These are phyloP conservation scores for Watersipora subatra DNA, from an alignment of 1,140 invertebrate genomes.

Conservation along the genomic window DNA sequence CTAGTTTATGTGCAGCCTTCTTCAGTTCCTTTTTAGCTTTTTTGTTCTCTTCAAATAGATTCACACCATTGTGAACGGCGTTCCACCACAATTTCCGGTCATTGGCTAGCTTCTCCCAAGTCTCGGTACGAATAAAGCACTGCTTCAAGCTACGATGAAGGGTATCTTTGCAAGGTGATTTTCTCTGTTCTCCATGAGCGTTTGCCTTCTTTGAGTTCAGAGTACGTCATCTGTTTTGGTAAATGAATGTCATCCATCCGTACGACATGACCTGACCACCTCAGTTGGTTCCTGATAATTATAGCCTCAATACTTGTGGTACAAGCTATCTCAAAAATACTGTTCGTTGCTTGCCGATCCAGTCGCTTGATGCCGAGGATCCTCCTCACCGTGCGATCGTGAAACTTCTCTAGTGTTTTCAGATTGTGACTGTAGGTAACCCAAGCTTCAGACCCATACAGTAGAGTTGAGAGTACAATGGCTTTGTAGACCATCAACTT, in stretches of 20 bases:
- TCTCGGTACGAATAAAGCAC: not conserved
- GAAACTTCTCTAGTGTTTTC: not conserved
- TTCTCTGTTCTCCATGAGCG: slow-evolving; percentile 1
- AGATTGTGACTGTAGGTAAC: slow-evolving; percentile 7
- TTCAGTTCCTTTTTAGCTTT: no score
- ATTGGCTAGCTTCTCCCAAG: not conserved
- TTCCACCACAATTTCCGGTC: no score
- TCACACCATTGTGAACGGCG: no score
- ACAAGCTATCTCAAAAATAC: not conserved
- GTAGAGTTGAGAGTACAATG: slow-evolving; percentile 6
- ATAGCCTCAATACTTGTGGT: not conserved
- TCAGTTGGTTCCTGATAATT: not conserved
- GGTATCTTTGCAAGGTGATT: not conserved
- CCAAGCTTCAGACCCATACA: slow-evolving; percentile 7
- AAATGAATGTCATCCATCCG: slow-evolving; percentile 8
- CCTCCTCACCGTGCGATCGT: not conserved
- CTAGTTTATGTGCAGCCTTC: no score
- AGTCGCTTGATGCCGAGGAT: not conserved
- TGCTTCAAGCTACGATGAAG: slow-evolving; percentile 3
- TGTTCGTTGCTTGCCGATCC: not conserved
- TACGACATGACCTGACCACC: slow-evolving; percentile 6
- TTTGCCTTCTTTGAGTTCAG: slow-evolving; percentile 6
- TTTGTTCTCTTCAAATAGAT: no score
- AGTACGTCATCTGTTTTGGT: slow-evolving; percentile 7
- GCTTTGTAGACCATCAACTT: slow-evolving; percentile 9